These are phyloP conservation scores for Epizoanthus ramosus DNA, from an alignment of 92 coral and sea anemone genomes.

Conservation along the genomic window DNA sequence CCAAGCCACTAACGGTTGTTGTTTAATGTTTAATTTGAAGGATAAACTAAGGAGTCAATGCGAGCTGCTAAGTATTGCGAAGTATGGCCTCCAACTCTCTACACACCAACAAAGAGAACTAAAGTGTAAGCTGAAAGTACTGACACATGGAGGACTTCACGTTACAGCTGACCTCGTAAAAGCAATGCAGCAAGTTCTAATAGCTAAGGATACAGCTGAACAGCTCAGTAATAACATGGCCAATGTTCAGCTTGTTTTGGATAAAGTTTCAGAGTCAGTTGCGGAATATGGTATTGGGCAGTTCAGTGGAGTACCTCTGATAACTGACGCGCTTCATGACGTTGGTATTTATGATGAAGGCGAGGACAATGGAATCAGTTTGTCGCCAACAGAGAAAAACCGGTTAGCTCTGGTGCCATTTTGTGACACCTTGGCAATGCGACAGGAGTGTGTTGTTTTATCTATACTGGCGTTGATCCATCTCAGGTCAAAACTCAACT, in stretches of 20 bases:
- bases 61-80: conserved; percentile 4
- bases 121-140: conserved; percentile 12
- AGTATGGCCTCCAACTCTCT: neutral
- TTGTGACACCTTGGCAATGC: conserved; percentile 20
- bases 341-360: neutral
- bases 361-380: neutral
- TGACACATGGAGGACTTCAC: conserved; percentile 9
- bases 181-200: neutral
- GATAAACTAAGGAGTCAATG: conserved; percentile 1
- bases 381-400: conserved; percentile 26
- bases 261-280: conserved; percentile 9
- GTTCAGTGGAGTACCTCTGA: neutral
- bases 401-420: conserved; percentile 14
- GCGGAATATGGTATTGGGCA: neutral
- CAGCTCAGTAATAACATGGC: neutral
- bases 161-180: conserved; percentile 17
- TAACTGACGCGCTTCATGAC: neutral
- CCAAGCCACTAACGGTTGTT: neutral
- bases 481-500: conserved; percentile 18
- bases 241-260: conserved; percentile 15
- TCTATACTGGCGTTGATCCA: neutral
- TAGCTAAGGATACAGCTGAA: neutral
- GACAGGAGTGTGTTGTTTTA: conserved; percentile 5
- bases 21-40: neutral
- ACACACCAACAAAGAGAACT: conserved; percentile 14